These are phyloP conservation scores for Thymelicus acteon DNA, from an alignment of 2,888 invertebrate species.

Conservation along the genomic window DNA sequence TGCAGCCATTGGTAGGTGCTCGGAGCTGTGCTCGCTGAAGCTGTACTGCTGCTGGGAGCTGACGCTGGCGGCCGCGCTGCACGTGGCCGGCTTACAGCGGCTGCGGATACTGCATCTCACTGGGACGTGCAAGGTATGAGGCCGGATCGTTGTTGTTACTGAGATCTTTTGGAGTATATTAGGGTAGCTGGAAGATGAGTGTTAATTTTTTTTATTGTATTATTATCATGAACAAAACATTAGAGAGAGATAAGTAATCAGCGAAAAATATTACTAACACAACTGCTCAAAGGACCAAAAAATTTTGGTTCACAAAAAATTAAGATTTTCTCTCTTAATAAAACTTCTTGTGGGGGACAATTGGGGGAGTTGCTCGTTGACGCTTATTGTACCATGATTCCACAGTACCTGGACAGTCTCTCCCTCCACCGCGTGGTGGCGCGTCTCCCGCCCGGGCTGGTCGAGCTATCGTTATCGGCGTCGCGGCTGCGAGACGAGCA, in stretches of 20 bases:
- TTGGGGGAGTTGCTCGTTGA: too few species aligned
- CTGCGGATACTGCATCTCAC: slow-evolving; percentile 17
- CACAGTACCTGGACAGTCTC: slow-evolving; percentile 13
- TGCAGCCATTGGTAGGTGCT: slow-evolving; percentile 5
- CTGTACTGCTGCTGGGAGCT: slow-evolving; percentile 29
- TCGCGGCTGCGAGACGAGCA: slow-evolving; percentile 22
- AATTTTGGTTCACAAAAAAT: not conserved
- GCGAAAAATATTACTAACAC: too few species aligned
- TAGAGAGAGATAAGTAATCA: too few species aligned
- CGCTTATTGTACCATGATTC: too few species aligned
- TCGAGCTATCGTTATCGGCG: slow-evolving; percentile 19
- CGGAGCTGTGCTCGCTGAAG: slow-evolving; percentile 18
- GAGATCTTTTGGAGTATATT: too few species aligned
- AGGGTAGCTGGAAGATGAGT: too few species aligned
- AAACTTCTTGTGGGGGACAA: too few species aligned
- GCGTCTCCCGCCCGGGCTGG: slow-evolving; percentile 2
- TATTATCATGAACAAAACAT: too few species aligned
- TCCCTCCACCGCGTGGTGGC: slow-evolving; percentile 18
- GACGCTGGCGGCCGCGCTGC: not conserved
- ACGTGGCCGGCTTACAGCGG: not conserved
- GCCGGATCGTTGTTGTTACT: too few species aligned
- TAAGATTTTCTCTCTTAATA: too few species aligned
- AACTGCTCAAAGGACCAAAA: too few species aligned
- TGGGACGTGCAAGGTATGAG: slow-evolving; percentile 11
- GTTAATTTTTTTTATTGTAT: too few species aligned